Evolutionary conservation across 2,797 vertebrate genomes (phyloP).

Genomic region (Tinamus major): DNA sequence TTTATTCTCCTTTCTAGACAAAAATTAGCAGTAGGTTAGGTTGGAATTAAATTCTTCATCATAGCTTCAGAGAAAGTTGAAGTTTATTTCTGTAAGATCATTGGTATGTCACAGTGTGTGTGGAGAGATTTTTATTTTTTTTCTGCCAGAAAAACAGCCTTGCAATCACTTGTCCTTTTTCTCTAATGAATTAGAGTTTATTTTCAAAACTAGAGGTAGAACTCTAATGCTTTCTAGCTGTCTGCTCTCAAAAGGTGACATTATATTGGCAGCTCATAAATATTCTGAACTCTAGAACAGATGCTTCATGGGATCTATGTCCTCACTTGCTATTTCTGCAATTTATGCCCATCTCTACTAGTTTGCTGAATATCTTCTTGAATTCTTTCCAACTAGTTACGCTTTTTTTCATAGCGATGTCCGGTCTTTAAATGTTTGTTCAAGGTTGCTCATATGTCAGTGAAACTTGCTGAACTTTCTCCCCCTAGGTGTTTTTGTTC

Average conservation of each 20-base stretch:
- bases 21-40: background rate
- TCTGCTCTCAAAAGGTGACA: background rate
- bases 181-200: background rate
- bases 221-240: background rate
- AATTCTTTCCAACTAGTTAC: background rate
- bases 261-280: background rate
- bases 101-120: background rate
- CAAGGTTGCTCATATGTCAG: background rate
- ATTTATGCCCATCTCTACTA: background rate
- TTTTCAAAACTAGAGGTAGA: background rate
- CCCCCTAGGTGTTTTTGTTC: background rate
- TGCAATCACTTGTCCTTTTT: background rate
- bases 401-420: background rate
- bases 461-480: background rate
- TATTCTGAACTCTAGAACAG: background rate
- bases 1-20: background rate
- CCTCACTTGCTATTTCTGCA: background rate
- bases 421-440: background rate
- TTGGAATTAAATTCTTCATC: background rate
- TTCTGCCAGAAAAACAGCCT: background rate
- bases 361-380: background rate
- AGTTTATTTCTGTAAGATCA: background rate
- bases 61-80: background rate
- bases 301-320: background rate
- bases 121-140: background rate